These are phyloP conservation scores for Muricea muricata DNA, from an alignment of 92 coral and sea anemone species.

Conservation along the genomic window DNA sequence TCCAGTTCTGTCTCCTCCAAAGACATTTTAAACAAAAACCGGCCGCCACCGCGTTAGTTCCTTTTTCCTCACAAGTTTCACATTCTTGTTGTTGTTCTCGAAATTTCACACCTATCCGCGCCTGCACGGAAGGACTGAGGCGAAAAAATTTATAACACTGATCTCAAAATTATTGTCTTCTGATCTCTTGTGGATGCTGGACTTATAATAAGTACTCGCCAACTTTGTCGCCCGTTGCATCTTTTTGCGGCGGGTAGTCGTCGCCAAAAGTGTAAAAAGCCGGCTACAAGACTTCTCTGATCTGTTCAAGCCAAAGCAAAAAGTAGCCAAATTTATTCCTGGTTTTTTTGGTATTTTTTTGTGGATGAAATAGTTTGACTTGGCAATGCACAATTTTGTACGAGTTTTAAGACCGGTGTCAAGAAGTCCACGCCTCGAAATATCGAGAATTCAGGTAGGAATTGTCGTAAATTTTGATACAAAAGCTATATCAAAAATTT, in stretches of 20 bases:
- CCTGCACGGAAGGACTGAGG: not conserved
- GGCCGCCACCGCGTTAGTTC: not conserved
- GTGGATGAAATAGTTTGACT: slow-evolving; percentile 26
- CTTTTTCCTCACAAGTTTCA: not conserved
- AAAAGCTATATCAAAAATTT: not conserved
- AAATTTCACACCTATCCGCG: not conserved
- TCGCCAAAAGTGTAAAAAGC: not conserved
- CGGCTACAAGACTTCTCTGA: not conserved
- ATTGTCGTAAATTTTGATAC: not conserved
- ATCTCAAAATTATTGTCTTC: not conserved
- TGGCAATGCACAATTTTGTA: slow-evolving; percentile 22
- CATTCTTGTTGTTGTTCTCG: slow-evolving; percentile 17
- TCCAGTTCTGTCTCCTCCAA: slow-evolving; percentile 79
- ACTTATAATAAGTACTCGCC: too few relatives aligned
- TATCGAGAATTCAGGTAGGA: slow-evolving; percentile 28
- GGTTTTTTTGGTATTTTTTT: not conserved
- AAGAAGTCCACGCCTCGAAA: slow-evolving; percentile 20
- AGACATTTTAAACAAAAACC: slow-evolving; percentile 69
- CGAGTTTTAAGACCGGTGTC: slow-evolving; percentile 31
- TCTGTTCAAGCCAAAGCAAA: not conserved
- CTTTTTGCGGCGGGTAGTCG: not conserved
- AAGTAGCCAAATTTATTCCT: not conserved
- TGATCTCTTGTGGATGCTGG: too few relatives aligned
- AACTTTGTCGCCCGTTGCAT: too few relatives aligned
- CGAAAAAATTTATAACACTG: not conserved